phyloP scores from a whole-genome alignment of 92 coral and sea anemone genomes.

The Epizoanthus rinbou region DNA sequence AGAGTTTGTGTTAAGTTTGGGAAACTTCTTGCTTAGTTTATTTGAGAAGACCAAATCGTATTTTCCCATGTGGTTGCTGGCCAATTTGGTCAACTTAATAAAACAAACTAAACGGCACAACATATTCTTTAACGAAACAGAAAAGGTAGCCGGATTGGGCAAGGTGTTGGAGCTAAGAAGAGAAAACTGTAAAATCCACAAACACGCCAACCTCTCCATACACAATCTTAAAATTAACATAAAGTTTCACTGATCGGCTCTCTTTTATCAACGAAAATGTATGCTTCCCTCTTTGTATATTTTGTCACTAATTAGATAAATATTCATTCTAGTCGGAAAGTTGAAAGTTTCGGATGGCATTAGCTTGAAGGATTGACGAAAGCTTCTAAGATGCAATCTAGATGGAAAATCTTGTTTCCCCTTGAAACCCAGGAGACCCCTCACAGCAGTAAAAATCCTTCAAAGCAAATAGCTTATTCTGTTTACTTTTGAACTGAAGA shows the following conservation, averaged over 20 bases:
- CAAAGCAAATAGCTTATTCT: conserved; percentile 58
- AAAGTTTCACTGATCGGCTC: conserved; percentile 52
- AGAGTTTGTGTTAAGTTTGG: conserved; percentile 22
- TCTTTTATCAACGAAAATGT: conserved; percentile 47
- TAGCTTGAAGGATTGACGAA: conserved; percentile 57
- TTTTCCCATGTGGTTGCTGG: conserved; percentile 7
- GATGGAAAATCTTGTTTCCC: conserved; percentile 22
- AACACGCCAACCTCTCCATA: conserved; percentile 34
- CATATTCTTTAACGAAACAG: not conserved
- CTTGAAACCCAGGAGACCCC: conserved; percentile 47
- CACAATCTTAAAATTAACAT: conserved; percentile 58
- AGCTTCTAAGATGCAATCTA: conserved; percentile 42
- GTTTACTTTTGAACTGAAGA: conserved; percentile 57
- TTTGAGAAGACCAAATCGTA: not conserved
- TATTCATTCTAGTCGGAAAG: conserved; percentile 71
- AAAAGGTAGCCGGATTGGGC: not conserved
- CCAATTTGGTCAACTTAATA: conserved; percentile 13
- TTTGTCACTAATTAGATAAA: conserved; percentile 82
- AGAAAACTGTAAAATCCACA: conserved; percentile 31
- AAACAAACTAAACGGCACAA: conserved; percentile 9
- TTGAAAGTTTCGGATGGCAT: conserved; percentile 54
- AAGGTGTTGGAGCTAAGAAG: not conserved
- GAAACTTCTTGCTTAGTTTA: conserved; percentile 16
- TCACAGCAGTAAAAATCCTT: conserved; percentile 54
- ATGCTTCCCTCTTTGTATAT: conserved; percentile 53